Evolutionary conservation across 2,113 vertebrate species (phyloP).

Genomic region (Chunga burmeisteri): DNA sequence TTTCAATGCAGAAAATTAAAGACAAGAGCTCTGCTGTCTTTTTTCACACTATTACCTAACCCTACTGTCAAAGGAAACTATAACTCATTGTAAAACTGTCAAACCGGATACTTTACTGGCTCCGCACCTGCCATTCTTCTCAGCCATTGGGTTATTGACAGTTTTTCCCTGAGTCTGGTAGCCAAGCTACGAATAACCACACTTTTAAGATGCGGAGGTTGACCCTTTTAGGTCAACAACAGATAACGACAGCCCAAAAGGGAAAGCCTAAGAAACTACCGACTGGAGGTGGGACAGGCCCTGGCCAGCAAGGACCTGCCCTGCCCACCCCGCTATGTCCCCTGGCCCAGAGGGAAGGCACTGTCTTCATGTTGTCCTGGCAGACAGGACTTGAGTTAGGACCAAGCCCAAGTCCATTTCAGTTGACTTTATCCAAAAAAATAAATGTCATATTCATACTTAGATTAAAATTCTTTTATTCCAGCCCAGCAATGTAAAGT

Average conservation of each 20-base stretch:
- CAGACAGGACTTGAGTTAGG: neutral
- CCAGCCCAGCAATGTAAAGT: neutral
- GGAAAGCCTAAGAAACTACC: neutral
- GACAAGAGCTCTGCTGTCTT: neutral
- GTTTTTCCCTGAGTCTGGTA: neutral
- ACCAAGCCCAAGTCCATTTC: neutral
- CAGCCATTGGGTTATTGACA: neutral
- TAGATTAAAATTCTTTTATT: neutral
- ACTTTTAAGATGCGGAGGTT: neutral
- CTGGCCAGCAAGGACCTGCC: neutral
- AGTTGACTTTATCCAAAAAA: neutral
- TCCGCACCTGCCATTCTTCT: neutral
- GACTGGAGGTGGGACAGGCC: too few relatives aligned
- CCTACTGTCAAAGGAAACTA: neutral
- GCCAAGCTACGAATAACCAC: neutral
- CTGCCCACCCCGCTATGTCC: neutral
- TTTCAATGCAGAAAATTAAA: conserved; percentile 14
- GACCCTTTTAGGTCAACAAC: neutral
- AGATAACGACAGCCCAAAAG: fast-evolving
- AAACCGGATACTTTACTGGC: neutral
- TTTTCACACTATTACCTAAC: neutral
- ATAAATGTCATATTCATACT: neutral
- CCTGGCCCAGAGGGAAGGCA: neutral
- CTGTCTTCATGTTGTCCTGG: neutral
- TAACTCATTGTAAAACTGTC: neutral